phyloP scores from a whole-genome alignment of 2,888 invertebrate species.

The Lepidocyrtoides sp. region DNA sequence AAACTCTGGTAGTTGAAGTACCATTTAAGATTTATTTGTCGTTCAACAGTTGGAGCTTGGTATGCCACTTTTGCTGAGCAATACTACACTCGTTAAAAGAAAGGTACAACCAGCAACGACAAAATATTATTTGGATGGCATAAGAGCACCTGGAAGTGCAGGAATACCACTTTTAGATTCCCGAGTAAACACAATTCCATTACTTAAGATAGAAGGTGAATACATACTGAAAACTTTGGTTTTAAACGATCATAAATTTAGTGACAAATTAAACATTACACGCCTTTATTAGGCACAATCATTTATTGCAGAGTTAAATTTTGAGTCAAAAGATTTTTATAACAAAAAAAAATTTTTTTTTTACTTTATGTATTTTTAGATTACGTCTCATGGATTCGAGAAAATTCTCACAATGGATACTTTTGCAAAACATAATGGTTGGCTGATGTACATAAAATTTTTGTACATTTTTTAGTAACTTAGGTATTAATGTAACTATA shows the following conservation, averaged over 20 bases:
- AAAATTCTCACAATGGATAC: constrained; percentile 68
- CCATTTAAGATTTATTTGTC: not conserved
- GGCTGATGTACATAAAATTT: too few species aligned
- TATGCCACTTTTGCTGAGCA: constrained; percentile 61
- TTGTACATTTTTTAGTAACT: not conserved
- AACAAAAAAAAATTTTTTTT: too few species aligned
- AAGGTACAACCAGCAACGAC: constrained; percentile 39
- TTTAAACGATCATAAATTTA: not conserved
- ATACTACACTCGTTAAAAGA: constrained; percentile 55
- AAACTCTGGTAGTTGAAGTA: too few species aligned
- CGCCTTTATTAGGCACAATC: too few species aligned
- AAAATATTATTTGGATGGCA: constrained; percentile 53
- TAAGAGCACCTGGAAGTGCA: constrained; percentile 49
- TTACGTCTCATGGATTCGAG: constrained; percentile 69
- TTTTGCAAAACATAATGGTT: constrained; percentile 39
- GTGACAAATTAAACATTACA: too few species aligned
- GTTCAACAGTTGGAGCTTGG: constrained; percentile 64
- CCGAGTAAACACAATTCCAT: not conserved
- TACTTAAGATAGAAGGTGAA: constrained; percentile 50
- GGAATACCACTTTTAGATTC: constrained; percentile 45
- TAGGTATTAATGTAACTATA: not conserved
- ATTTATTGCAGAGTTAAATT: too few species aligned
- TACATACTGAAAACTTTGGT: not conserved
- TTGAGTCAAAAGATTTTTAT: too few species aligned
- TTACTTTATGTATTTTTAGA: constrained; percentile 66